Base-by-base conservation (phyloP, 2,113 vertebrate species). In the Nycticorax nycticorax region DNA sequence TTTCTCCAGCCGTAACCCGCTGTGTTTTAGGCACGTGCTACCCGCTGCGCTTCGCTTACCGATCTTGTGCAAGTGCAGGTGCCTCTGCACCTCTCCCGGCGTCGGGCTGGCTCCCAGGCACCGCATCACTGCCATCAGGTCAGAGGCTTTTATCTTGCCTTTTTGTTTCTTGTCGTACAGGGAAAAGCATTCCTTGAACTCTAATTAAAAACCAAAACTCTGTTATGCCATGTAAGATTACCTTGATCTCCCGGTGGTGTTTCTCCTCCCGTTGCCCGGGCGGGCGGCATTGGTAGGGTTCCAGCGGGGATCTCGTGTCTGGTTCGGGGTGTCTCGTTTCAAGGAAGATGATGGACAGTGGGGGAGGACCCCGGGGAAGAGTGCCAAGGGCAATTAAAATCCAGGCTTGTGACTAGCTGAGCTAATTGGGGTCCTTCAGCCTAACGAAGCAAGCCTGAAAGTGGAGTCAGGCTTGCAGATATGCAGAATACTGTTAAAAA, bases 151-250 rank as follows among this genome's bases (percentile, higher is more conserved):
- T 28, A 99, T 99, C 98, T 98, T 99, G 15, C 99, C 99, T 43
- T 98, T 99, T 16, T 98, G 99, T 71, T 98, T 99, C 97, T 99
- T 99, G 98, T 99, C 99, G 1, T 99, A 99, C 68, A 99, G 98
- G 5, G 99, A 99, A 92, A 99, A 99, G 62, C 99, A 99, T 92
- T 99, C 99, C 97, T 99, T 99, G 98, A 98, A 99, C 96, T 99
- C 99, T 99, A 97, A 22, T 87, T 76, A 72, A 95, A 69, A 93
- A 45, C 52, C 79, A 47, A 20, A 71, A 26, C 53, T 30, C 35
- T 24, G 60, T 94, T 26, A 84, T 3, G 62, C 52, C 37, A 1
- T 2, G 71, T 4, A 6, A 32, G 64, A 8, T 28, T 4, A 19
- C 32, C 17, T 12, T 6, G 53, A 75, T 16, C 62, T 28, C 3